These are phyloP conservation scores for Myripristis jacobus DNA, from an alignment of 2,797 vertebrate genomes.

Conservation along the genomic window DNA sequence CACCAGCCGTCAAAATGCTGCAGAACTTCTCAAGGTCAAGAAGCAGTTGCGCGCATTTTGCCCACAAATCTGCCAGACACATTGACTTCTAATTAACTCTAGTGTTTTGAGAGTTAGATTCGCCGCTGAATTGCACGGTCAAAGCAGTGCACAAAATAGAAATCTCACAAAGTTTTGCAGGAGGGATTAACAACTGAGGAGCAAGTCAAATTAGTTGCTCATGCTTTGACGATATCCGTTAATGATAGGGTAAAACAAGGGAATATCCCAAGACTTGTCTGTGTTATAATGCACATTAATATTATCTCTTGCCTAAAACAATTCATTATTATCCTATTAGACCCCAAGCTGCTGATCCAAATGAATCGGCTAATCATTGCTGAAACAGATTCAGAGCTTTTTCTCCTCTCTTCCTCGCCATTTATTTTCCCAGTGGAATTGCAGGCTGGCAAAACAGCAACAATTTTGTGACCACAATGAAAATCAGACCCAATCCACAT, in stretches of 20 bases:
- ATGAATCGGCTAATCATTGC: not conserved
- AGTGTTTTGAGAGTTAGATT: slow-evolving; percentile 23
- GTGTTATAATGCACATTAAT: not conserved
- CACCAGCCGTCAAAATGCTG: too few relatives aligned
- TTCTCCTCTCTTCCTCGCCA: too few relatives aligned
- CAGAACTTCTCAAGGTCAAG: slow-evolving; percentile 19
- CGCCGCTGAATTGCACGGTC: slow-evolving; percentile 22
- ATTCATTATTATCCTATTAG: not conserved
- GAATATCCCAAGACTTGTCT: not conserved
- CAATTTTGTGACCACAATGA: not conserved
- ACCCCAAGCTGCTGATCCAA: slow-evolving; percentile 5
- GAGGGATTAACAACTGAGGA: slow-evolving; percentile 29
- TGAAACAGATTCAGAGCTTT: too few relatives aligned
- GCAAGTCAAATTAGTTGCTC: slow-evolving; percentile 10
- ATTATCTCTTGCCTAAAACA: not conserved
- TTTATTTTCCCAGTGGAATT: not conserved
- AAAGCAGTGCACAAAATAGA: slow-evolving; percentile 25
- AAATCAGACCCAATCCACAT: too few relatives aligned
- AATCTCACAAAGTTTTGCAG: slow-evolving; percentile 12
- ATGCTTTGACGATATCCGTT: slow-evolving; percentile 10
- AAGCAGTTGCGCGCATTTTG: slow-evolving; percentile 15
- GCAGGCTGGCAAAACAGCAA: not conserved
- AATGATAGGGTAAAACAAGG: not conserved
- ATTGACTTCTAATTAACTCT: slow-evolving; percentile 40
- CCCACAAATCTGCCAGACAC: slow-evolving; percentile 16